Evolutionary conservation across 2,888 invertebrate species (phyloP), one percentile per base, ranked within the genome.

Genomic region (Antheraea yamamai): DNA sequence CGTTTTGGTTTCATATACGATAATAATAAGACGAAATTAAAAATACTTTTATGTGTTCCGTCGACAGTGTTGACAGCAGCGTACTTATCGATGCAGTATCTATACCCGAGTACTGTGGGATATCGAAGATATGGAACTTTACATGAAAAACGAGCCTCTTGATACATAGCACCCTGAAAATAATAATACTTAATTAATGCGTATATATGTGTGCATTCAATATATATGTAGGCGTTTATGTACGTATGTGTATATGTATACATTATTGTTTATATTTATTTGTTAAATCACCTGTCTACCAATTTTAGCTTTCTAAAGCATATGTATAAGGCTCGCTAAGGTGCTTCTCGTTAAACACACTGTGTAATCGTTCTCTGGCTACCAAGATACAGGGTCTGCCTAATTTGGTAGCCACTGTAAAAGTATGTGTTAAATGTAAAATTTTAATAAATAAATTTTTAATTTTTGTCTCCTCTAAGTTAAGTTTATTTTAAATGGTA

Each of bases 161-260:
- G 94, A 75, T 95, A 95, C 94, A 94, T 93, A 2, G 93, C 90
- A 23, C 94, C 94, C 94, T 95, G 81, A n/a, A 82, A 83, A 39
- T 26, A 74, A 75, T 20, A 66, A 73, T 35, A 71, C 16, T 18
- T 47, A 12, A 39, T 16, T 30, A 66, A 16, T 66, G 2, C 12
- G 8, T 58, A 30, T 30, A 30, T 30, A 30, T 30, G 30, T 30
- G 30, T 30, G 30, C 30, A 30, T 30, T 2, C 30, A 30, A 30
- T 30, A 30, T 30, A 30, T 30, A 30, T n/a, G n/a, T n/a, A n/a
- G n/a, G n/a, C n/a, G n/a, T n/a, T n/a, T n/a, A n/a, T n/a, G n/a
- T n/a, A n/a, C n/a, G n/a, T n/a, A n/a, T 30, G 30, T 30, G 30
- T 30, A 30, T 2, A 30, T 30, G 30, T 30, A 30, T 30, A 30